These are phyloP conservation scores for Urocitellus parryii DNA, from an alignment of 2,113 vertebrate genomes.

Conservation along the genomic window DNA sequence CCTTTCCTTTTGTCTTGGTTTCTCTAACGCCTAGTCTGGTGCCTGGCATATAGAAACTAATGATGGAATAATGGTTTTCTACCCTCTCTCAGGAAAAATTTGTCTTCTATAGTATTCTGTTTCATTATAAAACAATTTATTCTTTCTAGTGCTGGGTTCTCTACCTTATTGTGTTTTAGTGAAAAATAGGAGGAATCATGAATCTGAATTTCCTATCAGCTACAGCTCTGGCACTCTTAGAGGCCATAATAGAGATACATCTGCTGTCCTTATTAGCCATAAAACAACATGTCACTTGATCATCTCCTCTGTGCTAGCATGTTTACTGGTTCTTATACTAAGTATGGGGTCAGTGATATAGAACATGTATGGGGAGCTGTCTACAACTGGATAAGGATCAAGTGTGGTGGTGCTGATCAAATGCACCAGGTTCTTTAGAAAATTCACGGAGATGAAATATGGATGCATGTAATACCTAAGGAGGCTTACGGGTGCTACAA, in stretches of 20 bases:
- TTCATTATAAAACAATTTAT: conserved; percentile 12
- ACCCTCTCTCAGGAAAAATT: neutral
- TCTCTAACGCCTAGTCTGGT: neutral
- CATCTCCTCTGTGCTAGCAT: neutral
- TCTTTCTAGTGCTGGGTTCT: neutral
- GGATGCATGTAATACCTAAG: neutral
- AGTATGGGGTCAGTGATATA: neutral
- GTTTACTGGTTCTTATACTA: neutral
- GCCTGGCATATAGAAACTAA: neutral
- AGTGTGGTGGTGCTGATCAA: neutral
- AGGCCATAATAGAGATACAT: neutral
- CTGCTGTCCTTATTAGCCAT: neutral
- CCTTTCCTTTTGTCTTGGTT: neutral
- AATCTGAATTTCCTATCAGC: neutral
- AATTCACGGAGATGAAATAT: neutral
- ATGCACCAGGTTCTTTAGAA: neutral
- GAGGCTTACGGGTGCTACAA: neutral
- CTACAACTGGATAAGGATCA: neutral
- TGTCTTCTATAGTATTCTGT: neutral
- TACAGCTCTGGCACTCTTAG: neutral
- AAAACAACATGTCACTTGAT: neutral
- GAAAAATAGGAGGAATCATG: neutral
- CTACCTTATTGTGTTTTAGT: neutral
- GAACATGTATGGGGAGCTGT: neutral
- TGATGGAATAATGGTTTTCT: neutral